Base-by-base conservation (phyloP, 2,888 invertebrate species). In the Eustalomyia histrio region DNA sequence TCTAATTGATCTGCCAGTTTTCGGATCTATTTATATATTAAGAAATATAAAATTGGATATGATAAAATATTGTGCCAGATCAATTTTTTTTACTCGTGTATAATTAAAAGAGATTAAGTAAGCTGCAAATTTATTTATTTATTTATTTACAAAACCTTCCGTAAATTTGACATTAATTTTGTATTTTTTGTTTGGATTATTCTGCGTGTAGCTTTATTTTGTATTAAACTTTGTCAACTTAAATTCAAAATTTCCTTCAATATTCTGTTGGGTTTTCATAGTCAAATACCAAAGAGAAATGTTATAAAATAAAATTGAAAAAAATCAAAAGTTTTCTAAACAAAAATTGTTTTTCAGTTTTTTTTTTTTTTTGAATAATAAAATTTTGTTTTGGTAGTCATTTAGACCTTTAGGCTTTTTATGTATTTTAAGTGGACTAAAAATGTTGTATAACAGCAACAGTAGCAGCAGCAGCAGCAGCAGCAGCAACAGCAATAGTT, bases 371-470 rank as follows among this genome's bases (percentile, higher is more conserved):
- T 33, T 24, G 17, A 73, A 67, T 55, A 60, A 60, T 21, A 50
- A 60, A 57, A 73, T 52, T 29, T 52, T 61, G 60, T 57, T 75
- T 78, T 78, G 55, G 57, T 61, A 74, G 74, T 81, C 74, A 76
- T 78, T 71, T 67, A 67, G 53, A 69, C 65, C 78, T 63, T 65
- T 52, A 55, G 63, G 74, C 65, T 35, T 35, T 81, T 67, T 61
- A 67, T 74, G 16, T 68, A 65, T 78, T 78, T 69, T 64, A 81
- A 81, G 74, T 81, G 78, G 47, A 63, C 69, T 67, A 61, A 81
- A 75, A 74, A 6, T 29, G 71, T 78, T 81, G 69, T 65, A 14
- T n/a, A 5, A n/a, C n/a, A 47, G 43, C 43, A 47, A n/a, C 43
- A n/a, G 50, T 60, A 47, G 43, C 14, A 43, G 12, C 43, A n/a